These are phyloP conservation scores for Drosophila mayri DNA, from an alignment of 1,140 invertebrate species.

Conservation along the genomic window DNA sequence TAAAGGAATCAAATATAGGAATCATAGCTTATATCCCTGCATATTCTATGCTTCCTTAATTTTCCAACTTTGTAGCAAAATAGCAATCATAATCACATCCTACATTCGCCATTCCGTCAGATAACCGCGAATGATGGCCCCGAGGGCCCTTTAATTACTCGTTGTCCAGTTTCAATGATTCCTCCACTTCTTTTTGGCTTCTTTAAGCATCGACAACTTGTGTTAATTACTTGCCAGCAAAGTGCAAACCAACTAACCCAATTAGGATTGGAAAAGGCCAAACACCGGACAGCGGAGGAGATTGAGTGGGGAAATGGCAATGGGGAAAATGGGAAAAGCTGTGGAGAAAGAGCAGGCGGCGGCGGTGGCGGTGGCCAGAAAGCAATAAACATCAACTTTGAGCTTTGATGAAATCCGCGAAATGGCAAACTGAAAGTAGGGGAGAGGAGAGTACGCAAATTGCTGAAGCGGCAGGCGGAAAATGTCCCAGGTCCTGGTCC, in stretches of 20 bases:
- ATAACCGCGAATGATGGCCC: conserved; percentile 8
- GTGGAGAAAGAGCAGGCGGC: conserved; percentile 8
- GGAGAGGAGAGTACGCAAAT: conserved; percentile 18
- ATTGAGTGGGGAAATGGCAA: conserved; percentile 28
- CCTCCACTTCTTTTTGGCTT: conserved; percentile 44
- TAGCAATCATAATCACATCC: conserved; percentile 18
- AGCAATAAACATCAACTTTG: conserved; percentile 57
- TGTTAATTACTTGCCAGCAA: conserved; percentile 64
- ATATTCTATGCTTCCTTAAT: background rate
- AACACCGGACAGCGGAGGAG: conserved; percentile 24
- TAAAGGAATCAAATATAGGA: background rate
- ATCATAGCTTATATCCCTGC: conserved; percentile 4
- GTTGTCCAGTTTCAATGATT: conserved; percentile 53
- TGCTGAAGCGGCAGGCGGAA: conserved; percentile 8
- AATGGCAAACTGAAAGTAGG: conserved; percentile 33
- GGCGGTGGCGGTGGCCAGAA: conserved; percentile 7
- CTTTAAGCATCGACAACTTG: conserved; percentile 68
- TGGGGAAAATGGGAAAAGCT: conserved; percentile 1
- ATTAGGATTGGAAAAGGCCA: conserved; percentile 63
- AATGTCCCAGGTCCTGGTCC: conserved; percentile 15
- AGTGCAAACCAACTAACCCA: conserved; percentile 70
- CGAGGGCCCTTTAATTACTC: conserved; percentile 49
- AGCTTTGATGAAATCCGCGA: conserved; percentile 52
- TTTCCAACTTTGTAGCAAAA: background rate
- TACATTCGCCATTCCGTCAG: conserved; percentile 6